These are phyloP conservation scores for Stratiomys singularior DNA, from an alignment of 2,888 invertebrate genomes.

Conservation along the genomic window DNA sequence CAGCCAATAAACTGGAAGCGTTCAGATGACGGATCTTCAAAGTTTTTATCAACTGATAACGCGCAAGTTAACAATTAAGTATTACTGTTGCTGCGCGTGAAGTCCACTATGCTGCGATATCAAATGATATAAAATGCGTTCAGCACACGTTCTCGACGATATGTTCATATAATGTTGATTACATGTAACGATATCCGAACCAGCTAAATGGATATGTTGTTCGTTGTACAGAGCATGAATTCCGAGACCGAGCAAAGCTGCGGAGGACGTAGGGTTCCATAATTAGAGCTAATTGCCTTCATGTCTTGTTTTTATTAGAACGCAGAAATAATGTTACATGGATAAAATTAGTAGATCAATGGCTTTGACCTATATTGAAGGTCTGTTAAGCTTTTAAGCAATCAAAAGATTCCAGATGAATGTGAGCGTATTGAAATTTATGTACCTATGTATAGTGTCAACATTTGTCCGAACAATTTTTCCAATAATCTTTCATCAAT, in stretches of 20 bases:
- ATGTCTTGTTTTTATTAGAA: neutral
- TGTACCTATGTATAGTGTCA: too few species aligned
- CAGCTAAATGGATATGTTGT: neutral
- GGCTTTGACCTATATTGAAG: neutral
- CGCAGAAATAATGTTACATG: neutral
- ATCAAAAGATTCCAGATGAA: neutral
- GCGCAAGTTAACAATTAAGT: neutral
- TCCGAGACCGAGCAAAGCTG: neutral
- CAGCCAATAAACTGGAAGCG: neutral
- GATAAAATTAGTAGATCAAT: neutral
- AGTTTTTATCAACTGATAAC: constrained; percentile 17
- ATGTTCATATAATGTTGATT: neutral
- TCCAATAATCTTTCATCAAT: too few species aligned
- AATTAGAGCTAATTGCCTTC: constrained; percentile 20
- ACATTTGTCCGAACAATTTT: too few species aligned
- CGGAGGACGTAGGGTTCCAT: neutral
- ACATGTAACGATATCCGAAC: neutral
- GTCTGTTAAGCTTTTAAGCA: neutral
- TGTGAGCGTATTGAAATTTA: too few species aligned
- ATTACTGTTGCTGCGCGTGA: too few species aligned
- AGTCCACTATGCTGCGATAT: neutral
- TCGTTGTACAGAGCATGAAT: too few species aligned
- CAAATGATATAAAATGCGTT: neutral
- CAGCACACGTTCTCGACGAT: neutral
- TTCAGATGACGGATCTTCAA: constrained; percentile 4